Evolutionary conservation across 2,888 invertebrate species (phyloP), one percentile per base, ranked within the genome.

Genomic region (Acanthosepion esculentum): DNA sequence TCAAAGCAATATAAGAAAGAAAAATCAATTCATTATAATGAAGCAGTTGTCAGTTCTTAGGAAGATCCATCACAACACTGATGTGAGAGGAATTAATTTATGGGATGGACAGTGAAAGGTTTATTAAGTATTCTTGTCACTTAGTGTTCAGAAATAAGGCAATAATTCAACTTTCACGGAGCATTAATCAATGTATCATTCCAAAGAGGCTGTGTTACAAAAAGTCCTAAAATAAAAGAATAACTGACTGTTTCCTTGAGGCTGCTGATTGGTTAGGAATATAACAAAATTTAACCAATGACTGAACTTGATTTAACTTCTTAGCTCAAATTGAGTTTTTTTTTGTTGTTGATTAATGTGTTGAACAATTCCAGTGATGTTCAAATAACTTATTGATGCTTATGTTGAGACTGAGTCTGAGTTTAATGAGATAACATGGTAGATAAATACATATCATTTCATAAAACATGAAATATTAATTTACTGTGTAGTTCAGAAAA

Each of bases 71-170:
- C 78, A 78, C n/a, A n/a, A n/a, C 33, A 10, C 23, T 78, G 78
- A 78, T 78, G 78, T 78, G 78, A 78, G n/a, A n/a, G n/a, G 78
- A 78, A 78, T 78, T 78, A 78, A 78, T 78, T 78, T 33, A n/a
- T 18, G n/a, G n/a, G n/a, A 23, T 33, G n/a, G 78, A n/a, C 78
- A 10, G 78, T 78, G n/a, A 12, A 78, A 78, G 78, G n/a, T 78
- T 78, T 78, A 78, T 78, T 78, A 78, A 78, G 78, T 78, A 78
- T 78, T 78, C 78, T 78, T 78, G 78, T 78, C 78, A 78, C 78
- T 78, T 78, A 78, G n/a, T 78, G 78, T 78, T 78, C 78, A 78
- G 15, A 33, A 78, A 78, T 78, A 78, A 78, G 18, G 33, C 78
- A 78, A 78, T 78, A 78, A 78, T 78, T 5, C 78, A 15, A 33